Evolutionary conservation across 2,113 vertebrate species (phyloP).

Genomic region (Triplophysa tibetana): DNA sequence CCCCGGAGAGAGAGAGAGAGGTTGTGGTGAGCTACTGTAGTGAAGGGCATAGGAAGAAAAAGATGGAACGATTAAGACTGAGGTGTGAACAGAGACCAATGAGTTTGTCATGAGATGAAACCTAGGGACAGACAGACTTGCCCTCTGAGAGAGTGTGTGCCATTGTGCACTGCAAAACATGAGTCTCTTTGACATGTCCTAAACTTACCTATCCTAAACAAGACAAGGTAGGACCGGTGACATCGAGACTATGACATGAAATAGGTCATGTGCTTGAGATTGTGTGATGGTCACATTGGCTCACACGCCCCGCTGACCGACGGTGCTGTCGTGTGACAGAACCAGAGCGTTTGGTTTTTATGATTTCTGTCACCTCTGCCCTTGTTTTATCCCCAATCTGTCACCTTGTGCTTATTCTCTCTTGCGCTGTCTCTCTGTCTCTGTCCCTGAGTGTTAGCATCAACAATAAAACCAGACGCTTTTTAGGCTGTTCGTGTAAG

Average conservation of each 20-base stretch:
- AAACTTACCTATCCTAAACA: constrained; percentile 30
- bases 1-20: neutral
- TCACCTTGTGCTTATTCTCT: neutral
- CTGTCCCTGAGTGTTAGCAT: neutral
- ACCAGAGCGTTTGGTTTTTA: constrained; percentile 8
- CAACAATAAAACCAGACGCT: neutral
- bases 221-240: constrained; percentile 36
- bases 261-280: constrained; percentile 9
- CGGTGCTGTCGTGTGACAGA: constrained; percentile 29
- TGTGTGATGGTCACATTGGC: constrained; percentile 41
- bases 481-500: neutral
- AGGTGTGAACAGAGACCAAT: constrained; percentile 32
- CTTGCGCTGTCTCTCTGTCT: neutral
- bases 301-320: constrained; percentile 20
- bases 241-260: constrained; percentile 30
- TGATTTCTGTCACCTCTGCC: constrained; percentile 37
- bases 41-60: constrained; percentile 4
- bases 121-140: constrained; percentile 20
- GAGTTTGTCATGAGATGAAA: constrained; percentile 45
- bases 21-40: neutral
- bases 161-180: constrained; percentile 43
- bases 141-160: constrained; percentile 3
- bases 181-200: constrained; percentile 39
- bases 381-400: constrained; percentile 32
- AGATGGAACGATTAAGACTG: constrained; percentile 19